These are phyloP conservation scores for Ephestia elutella DNA, from an alignment of 1,140 invertebrate species.

Conservation along the genomic window DNA sequence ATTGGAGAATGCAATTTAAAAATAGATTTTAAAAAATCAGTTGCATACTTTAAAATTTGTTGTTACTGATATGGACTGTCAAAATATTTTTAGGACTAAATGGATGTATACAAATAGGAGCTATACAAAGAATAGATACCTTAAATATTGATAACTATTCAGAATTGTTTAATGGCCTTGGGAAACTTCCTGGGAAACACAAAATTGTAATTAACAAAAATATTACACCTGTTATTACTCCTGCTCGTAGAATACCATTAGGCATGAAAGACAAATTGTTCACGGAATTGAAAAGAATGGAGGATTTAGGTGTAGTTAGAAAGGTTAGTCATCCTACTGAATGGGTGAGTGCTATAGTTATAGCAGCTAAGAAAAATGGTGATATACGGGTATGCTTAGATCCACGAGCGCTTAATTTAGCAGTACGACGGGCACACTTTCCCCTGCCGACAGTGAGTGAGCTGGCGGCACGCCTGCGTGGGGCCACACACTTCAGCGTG, in stretches of 20 bases:
- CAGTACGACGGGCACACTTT: slow-evolving; percentile 22
- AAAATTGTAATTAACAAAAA: slow-evolving; percentile 15
- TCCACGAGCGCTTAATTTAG: slow-evolving; percentile 21
- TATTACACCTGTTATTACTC: slow-evolving; percentile 9
- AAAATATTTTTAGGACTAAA: slow-evolving; percentile 8
- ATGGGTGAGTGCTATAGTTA: slow-evolving; percentile 18
- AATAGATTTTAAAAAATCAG: slow-evolving; percentile 3
- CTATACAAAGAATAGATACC: slow-evolving; percentile 8
- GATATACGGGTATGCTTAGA: slow-evolving; percentile 23
- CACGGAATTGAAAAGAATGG: slow-evolving; percentile 15
- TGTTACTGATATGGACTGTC: slow-evolving; percentile 9
- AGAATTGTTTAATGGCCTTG: slow-evolving; percentile 17
- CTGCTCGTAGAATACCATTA: slow-evolving; percentile 17
- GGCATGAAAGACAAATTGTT: slow-evolving; percentile 17
- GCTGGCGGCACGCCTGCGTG: slow-evolving; percentile 16
- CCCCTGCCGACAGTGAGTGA: slow-evolving; percentile 24
- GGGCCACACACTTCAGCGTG: slow-evolving; percentile 18
- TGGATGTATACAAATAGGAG: slow-evolving; percentile 8
- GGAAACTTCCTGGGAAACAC: slow-evolving; percentile 9
- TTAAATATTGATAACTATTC: slow-evolving; percentile 14
- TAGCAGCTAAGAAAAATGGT: slow-evolving; percentile 21
- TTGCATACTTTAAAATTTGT: slow-evolving; percentile 8
- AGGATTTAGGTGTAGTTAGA: not conserved
- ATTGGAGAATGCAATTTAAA: not conserved
- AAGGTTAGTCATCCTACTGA: slow-evolving; percentile 18